Evolutionary conservation across 2,888 invertebrate genomes (phyloP), one percentile per base, ranked within the genome.

Genomic region (Belgica antarctica): DNA sequence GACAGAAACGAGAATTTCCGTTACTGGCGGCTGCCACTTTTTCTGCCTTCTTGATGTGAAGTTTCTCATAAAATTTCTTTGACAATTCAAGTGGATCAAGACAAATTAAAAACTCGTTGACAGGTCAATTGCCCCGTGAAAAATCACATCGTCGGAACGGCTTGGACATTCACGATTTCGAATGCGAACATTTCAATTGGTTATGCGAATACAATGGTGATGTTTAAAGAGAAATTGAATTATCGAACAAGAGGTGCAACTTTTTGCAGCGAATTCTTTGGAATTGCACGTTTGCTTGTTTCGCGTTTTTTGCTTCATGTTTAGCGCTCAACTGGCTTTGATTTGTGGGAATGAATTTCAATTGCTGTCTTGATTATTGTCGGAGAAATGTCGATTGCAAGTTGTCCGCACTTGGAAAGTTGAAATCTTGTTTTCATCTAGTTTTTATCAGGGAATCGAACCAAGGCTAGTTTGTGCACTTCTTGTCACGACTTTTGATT

Each of bases 21-120:
- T 15, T 24, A 8, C 15, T 12, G 15, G 12, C 15, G n/a, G n/a
- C n/a, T 7, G 46, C 12, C 3, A 46, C 34, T n/a, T n/a, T n/a
- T n/a, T n/a, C n/a, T n/a, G 34, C 12, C 34, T 46, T 46, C 17
- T 7, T 12, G 15, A 46, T 25, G 59, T 8, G 59, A 59, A 25
- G 27, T 27, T 59, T 59, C 59, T 27, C 59, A 59, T 59, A 59
- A 59, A 59, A 10, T 59, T 22, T 59, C 52, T 22, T 52, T 24
- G 24, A 52, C n/a, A 59, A 59, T 8, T 27, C 1, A 15, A 2
- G 2, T 52, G 52, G 27, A 59, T n/a, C n/a, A 5, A 24, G 8
- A 4, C 22, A 27, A 59, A 22, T 10, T n/a, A 59, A 4, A 27
- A 17, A 19, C 25, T 24, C n/a, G 59, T 59, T 59, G 59, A 59